Conservation (phyloP, 2,888 invertebrate genomes). For the Drosophila robusta region DNA sequence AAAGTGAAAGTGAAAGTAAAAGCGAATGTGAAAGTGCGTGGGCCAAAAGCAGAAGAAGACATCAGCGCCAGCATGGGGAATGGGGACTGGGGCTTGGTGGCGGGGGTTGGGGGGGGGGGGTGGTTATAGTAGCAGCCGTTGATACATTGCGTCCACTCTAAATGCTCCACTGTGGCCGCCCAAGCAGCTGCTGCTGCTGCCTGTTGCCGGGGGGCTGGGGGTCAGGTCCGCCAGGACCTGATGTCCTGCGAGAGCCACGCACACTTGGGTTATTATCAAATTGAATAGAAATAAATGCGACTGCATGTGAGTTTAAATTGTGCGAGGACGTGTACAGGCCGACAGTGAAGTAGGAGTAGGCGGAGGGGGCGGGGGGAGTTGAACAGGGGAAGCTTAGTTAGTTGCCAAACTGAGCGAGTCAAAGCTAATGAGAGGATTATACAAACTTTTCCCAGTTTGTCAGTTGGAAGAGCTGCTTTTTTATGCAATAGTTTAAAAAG, state of each 20-base stretch:
- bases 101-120: background rate
- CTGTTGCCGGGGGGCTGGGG: background rate
- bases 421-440: background rate
- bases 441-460: too few species aligned
- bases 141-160: constrained; percentile 80
- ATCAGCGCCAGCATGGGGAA: constrained; percentile 25
- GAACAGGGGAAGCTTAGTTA: background rate
- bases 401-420: constrained; percentile 1
- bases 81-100: too few species aligned
- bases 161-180: constrained; percentile 74
- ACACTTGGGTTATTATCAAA: constrained; percentile 75
- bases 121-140: constrained; percentile 55
- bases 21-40: constrained; percentile 49
- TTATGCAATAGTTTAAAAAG: background rate
- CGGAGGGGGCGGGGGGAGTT: background rate
- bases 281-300: constrained; percentile 79
- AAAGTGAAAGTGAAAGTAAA: constrained; percentile 51
- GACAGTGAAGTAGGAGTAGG: background rate
- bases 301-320: constrained; percentile 75
- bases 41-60: constrained; percentile 41
- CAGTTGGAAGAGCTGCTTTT: background rate
- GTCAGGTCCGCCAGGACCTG: constrained; percentile 32
- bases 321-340: constrained; percentile 1
- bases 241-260: constrained; percentile 54
- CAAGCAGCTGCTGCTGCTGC: constrained; percentile 64